Evolutionary conservation across 1,140 invertebrate species (phyloP).

Genomic region (Cyclina sinensis): DNA sequence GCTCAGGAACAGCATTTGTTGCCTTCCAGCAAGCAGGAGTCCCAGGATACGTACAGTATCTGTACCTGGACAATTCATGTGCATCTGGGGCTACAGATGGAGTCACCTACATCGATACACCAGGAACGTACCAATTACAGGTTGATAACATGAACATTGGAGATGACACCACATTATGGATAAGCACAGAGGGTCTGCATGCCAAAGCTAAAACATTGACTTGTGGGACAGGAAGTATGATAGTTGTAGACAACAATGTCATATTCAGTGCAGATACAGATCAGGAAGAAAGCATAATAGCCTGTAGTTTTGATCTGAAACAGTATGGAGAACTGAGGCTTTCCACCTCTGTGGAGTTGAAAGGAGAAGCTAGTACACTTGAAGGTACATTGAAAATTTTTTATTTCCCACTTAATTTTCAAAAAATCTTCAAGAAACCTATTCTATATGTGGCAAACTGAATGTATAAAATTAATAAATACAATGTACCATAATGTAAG

Average conservation of each 20-base stretch:
- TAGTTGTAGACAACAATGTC: constrained; percentile 73
- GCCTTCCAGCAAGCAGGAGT: constrained; percentile 51
- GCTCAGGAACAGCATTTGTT: constrained; percentile 76
- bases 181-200: constrained; percentile 68
- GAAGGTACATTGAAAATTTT: constrained; percentile 76
- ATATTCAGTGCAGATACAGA: constrained; percentile 76
- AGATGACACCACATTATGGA: constrained; percentile 60
- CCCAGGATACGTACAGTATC: constrained; percentile 31
- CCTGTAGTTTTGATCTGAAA: constrained; percentile 77
- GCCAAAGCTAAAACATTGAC: constrained; percentile 71
- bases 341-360: constrained; percentile 74
- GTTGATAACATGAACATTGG: constrained; percentile 68
- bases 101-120: constrained; percentile 65
- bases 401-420: background rate
- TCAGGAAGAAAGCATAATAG: constrained; percentile 70
- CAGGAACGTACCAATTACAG: background rate
- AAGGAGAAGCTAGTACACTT: constrained; percentile 75
- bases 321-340: constrained; percentile 75
- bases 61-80: constrained; percentile 73
- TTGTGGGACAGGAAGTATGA: constrained; percentile 71
- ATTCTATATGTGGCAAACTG: no score
- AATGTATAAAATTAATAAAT: no score
- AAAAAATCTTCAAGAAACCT: background rate
- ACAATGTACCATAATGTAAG: no score
- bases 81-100: constrained; percentile 58